Percentiles rank a stretch among this genome's conserved stretches.
Conservation (phyloP, 53 echinoderm and acorn worm species). For the Stichopus horrens region DNA sequence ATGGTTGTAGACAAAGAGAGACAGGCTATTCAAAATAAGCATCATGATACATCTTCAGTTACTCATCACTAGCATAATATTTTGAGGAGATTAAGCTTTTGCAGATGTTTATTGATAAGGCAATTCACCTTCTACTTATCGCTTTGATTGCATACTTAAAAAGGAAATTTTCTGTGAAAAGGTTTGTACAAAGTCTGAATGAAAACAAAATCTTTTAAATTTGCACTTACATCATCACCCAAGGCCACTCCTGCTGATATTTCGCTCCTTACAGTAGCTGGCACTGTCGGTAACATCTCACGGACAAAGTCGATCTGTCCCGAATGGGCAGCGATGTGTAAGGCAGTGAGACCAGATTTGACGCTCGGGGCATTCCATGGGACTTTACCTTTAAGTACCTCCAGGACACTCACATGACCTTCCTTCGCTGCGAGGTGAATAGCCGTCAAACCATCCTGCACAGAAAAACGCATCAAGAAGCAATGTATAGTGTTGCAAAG, state of each 20-base stretch:
- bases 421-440: conserved; percentile 92
- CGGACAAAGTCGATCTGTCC: conserved; percentile 95
- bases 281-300: conserved; percentile 92
- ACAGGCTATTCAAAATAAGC: no score
- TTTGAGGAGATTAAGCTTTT: no score
- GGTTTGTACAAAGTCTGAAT: neutral
- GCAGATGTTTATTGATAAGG: no score
- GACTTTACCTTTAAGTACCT: conserved; percentile 82
- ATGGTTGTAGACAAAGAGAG: no score
- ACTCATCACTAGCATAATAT: no score
- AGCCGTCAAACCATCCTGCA: conserved; percentile 92
- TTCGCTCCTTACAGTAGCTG: conserved; percentile 89
- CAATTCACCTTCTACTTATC: neutral
- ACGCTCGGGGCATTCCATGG: conserved; percentile 89
- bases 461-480: neutral
- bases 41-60: no score
- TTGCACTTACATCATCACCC: conserved; percentile 72
- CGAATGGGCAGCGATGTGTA: conserved; percentile 91
- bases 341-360: conserved; percentile 85
- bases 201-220: neutral
- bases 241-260: conserved; percentile 42
- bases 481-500: no score
- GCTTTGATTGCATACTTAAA: neutral
- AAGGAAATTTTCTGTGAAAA: neutral
- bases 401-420: conserved; percentile 83